Evolutionary conservation across 2,888 invertebrate species (phyloP).

Genomic region (Galerucella calmariensis): DNA sequence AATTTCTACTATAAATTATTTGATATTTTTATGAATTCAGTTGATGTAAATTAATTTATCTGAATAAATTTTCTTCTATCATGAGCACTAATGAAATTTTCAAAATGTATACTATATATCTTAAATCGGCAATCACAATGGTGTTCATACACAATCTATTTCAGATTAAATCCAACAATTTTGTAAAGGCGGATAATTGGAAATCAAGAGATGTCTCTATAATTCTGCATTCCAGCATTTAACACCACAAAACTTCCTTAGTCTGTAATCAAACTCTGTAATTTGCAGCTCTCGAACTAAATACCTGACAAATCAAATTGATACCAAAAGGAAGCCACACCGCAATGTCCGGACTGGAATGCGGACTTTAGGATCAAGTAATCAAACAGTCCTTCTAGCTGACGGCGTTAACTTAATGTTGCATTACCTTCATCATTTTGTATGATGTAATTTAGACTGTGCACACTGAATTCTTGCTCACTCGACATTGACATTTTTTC

Average conservation of each 20-base stretch:
- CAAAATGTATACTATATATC: no score
- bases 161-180: no score
- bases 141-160: no score
- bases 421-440: slow-evolving; percentile 5
- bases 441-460: background rate
- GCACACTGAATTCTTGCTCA: background rate
- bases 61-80: no score
- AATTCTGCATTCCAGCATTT: slow-evolving; percentile 3
- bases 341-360: slow-evolving; percentile 13
- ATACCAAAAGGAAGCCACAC: slow-evolving; percentile 7
- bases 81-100: no score
- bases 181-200: background rate
- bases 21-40: no score
- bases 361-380: slow-evolving; percentile 22
- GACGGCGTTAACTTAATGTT: slow-evolving; percentile 18
- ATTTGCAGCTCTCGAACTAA: slow-evolving; percentile 10
- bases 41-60: no score
- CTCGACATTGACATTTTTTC: background rate
- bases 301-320: slow-evolving; percentile 17
- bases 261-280: slow-evolving; percentile 8
- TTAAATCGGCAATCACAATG: no score
- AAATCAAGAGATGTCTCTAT: slow-evolving; percentile 1
- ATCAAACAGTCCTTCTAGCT: slow-evolving; percentile 34
- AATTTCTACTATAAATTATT: no score
- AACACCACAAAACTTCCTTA: slow-evolving; percentile 3